These are phyloP conservation scores for Dione vanillae DNA, from an alignment of 2,888 invertebrate species.

Conservation along the genomic window DNA sequence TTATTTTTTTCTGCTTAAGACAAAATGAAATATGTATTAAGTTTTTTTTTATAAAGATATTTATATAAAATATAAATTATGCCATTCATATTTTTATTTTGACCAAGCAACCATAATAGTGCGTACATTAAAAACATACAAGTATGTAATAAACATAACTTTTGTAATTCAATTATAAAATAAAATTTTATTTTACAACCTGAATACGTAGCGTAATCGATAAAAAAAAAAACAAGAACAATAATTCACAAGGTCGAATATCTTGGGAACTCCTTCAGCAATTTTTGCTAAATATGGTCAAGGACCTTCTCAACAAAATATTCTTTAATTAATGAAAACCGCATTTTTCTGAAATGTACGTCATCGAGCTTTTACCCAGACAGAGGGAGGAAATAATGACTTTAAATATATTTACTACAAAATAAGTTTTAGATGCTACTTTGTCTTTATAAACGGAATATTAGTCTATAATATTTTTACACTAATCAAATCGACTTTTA, in stretches of 20 bases:
- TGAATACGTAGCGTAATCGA: not conserved
- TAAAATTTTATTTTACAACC: conserved; percentile 7
- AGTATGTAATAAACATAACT: not conserved
- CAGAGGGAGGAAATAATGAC: not conserved
- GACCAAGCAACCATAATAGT: not conserved
- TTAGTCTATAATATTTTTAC: not conserved
- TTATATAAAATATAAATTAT: not conserved
- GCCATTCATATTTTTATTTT: conserved; percentile 1
- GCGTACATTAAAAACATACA: conserved; percentile 6
- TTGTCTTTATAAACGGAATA: not conserved
- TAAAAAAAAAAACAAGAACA: conserved; percentile 16
- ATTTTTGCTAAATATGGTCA: conserved; percentile 28
- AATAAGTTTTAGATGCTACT: too few relatives aligned
- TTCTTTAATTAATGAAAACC: conserved; percentile 23
- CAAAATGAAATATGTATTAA: too few relatives aligned
- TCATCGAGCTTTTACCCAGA: not conserved
- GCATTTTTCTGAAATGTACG: conserved; percentile 15
- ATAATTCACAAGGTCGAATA: conserved; percentile 28
- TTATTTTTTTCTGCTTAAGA: too few relatives aligned
- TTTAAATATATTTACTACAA: too few relatives aligned
- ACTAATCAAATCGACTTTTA: not conserved
- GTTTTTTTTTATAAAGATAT: too few relatives aligned
- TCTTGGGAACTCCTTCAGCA: conserved; percentile 34
- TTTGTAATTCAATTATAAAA: conserved; percentile 1
- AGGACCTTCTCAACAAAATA: conserved; percentile 26